Base-by-base conservation (phyloP, 2,797 vertebrate species). In the Diplodus sargus region DNA sequence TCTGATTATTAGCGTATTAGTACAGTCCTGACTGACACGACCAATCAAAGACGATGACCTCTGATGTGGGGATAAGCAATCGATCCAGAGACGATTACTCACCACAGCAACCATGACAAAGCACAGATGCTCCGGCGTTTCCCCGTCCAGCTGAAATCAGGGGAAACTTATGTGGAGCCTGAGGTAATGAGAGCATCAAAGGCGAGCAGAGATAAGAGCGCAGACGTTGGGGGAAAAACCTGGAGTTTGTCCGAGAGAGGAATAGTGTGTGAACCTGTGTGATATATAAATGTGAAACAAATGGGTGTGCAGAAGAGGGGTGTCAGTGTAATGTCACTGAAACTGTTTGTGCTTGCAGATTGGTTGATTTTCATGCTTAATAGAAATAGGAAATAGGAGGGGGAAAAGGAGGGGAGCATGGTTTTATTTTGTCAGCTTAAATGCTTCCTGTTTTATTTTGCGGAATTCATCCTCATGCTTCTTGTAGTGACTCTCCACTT, bases 101-200 rank as follows among this genome's bases (percentile, higher is more conserved):
- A 0, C 8, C 23, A 3, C 23, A 53, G 64, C 67, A 67, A 74
- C 43, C 61, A 30, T 56, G 60, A 52, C 68, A 82, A 66, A 84
- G 75, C 0, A 1, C 62, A 74, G 77, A 75, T 79, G 78, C 51
- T 80, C 11, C 62, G 15, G 48, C 16, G 57, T 74, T 66, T 85
- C 49, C 52, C 22, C 2, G 15, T 60, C 66, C 4, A 11, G 17
- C 18, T 81, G 15, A 48, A 56, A 53, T 84, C 79, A 43, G 51
- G 75, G 86, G 70, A 78, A 79, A 72, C 39, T 5, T n/a, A 45
- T 20, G n/a, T 20, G 0, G 49, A 75, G 23, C 48, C 0, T 85
- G 85, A 87, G 65, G 78, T 85, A 79, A 87, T 52, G 72, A 58
- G 60, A 65, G 69, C 73, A 79, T 87, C 79, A 78, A 71, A 86